Base-by-base conservation (phyloP, 2,113 vertebrate species). In the Chloropsis hardwickii region DNA sequence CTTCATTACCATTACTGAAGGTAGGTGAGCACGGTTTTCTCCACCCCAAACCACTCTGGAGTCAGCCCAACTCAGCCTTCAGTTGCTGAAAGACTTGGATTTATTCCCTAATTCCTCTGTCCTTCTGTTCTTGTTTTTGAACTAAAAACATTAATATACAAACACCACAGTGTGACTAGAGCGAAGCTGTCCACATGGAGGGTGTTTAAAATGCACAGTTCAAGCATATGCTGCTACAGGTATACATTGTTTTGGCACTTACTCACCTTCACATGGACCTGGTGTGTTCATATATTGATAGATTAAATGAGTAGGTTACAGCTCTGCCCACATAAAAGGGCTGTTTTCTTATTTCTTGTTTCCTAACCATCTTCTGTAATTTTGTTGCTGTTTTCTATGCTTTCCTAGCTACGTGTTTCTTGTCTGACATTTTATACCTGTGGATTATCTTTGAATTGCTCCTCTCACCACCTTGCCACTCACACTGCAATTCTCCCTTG, bases 1-100 rank as follows among this genome's bases (percentile, higher is more conserved):
- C 86, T 90, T 95, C 86, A 83, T 96, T 96, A 90, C 79, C 84
- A 92, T 89, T 92, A 94, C 84, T 65, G 77, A 93, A 83, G 61
- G 73, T 58, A 87, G 56, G 65, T 82, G 78, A 91, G 79, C 89
- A 45, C 10, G 2, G 33, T 51, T 96, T 66, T 72, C 44, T 88
- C 90, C 81, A 90, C 47, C 58, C 77, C 60, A 72, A 94, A 79
- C 45, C 29, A 11, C 81, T 40, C 79, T 86, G 92, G 74, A 92
- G 80, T 80, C 65, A 74, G 85, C 86, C 73, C 84, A 90, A 29
- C 83, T 90, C 84, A 82, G 58, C 28, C 70, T 87, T 92, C 78
- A 53, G 45, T 79, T 85, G 70, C 81, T 81, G 73, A 50, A 94
- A 62, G 48, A 82, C 69, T 87, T 7, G 3, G 70, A 87, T 95